Base-by-base conservation (phyloP, 2,797 vertebrate species). In the Scleropages formosus region DNA sequence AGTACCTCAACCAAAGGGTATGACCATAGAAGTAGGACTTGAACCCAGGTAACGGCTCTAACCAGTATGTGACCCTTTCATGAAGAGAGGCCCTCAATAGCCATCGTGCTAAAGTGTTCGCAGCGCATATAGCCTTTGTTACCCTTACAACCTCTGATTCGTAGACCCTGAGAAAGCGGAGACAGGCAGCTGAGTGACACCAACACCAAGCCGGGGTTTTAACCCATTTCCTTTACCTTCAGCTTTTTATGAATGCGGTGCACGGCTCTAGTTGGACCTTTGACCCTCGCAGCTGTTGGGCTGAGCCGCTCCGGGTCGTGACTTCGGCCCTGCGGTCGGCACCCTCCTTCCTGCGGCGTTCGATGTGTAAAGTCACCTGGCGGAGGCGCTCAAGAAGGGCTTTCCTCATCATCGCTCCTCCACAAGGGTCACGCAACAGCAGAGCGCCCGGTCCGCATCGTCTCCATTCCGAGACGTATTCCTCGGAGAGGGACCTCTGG, bases 21-120 rank as follows among this genome's bases (percentile, higher is more conserved):
- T 6, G n/a, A 6, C 2, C 39, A 31, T 31, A 39, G 2, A 31
- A 39, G 6, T 39, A 31, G 31, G 31, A 39, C 39, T 39, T 2
- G 6, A 39, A 39, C 31, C 31, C 6, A 39, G n/a, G n/a, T n/a
- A n/a, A n/a, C n/a, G n/a, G n/a, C n/a, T n/a, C n/a, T n/a, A n/a
- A 90, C 89, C 89, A 92, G 90, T 92, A 91, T 92, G 89, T 89
- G 80, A 87, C 22, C 26, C 78, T 85, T 88, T 87, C 87, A 80
- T 75, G 16, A 72, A 31, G n/a, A n/a, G n/a, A 2, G 31, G 31
- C 6, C 31, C 31, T 39, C 39, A 39, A 39, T 6, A 39, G 6
- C 31, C 31, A 39, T 6, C n/a, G n/a, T 39, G 31, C 6, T 39
- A 39, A 39, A 39, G 31, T 31, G 2, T 31, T 39, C 2, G 31